phyloP scores from a whole-genome alignment of 2,113 vertebrate genomes.

The Gobio gobio region DNA sequence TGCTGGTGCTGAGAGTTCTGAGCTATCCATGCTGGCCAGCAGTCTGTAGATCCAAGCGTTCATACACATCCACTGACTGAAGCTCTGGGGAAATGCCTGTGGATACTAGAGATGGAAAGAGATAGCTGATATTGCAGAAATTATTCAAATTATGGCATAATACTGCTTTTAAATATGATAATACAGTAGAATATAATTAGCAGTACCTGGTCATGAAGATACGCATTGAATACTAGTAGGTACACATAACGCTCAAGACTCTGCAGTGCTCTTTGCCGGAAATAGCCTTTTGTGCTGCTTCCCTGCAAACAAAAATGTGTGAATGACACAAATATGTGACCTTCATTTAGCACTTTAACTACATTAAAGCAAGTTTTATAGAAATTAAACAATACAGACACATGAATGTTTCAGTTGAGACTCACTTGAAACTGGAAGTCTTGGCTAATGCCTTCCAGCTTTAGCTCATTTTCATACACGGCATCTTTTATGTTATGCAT shows the following conservation, averaged over 20 bases:
- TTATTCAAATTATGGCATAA: not conserved
- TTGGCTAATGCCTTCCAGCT: conserved; percentile 73
- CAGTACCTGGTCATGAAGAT: conserved; percentile 86
- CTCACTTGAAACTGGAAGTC: conserved; percentile 79
- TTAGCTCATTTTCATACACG: conserved; percentile 79
- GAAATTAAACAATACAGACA: not conserved
- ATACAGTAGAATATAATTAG: not conserved
- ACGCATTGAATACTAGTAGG: conserved; percentile 85
- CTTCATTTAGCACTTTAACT: not conserved
- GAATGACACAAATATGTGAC: not conserved
- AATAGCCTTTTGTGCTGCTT: conserved; percentile 75
- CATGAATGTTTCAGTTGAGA: not conserved
- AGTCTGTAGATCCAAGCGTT: conserved; percentile 84
- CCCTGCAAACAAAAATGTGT: conserved; percentile 68
- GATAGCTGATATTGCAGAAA: not conserved
- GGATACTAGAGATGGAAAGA: conserved; percentile 72
- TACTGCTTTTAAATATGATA: not conserved
- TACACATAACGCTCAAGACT: conserved; percentile 85
- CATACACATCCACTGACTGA: conserved; percentile 86
- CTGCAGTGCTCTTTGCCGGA: conserved; percentile 77
- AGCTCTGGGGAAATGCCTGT: conserved; percentile 85
- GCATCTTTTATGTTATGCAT: conserved; percentile 83
- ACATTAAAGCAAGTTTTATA: not conserved
- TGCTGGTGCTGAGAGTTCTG: conserved; percentile 64
- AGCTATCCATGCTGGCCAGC: conserved; percentile 70